These are phyloP conservation scores for Drosophila paucipuncta DNA, from an alignment of 2,888 invertebrate species.

Conservation along the genomic window DNA sequence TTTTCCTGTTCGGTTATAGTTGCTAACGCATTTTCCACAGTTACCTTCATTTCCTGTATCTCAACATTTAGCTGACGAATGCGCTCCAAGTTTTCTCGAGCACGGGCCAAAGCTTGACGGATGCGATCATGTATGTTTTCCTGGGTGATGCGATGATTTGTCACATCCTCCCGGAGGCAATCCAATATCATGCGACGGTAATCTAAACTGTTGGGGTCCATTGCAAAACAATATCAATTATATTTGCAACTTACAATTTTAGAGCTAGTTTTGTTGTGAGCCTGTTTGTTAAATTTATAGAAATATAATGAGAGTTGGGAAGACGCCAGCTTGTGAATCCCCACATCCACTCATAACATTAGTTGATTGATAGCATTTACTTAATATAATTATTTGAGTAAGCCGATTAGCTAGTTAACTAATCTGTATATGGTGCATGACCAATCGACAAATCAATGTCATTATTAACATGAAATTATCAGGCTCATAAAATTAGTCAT, in stretches of 20 bases:
- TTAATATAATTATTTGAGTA: slow-evolving; percentile 46
- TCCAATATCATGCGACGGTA: slow-evolving; percentile 30
- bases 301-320: not conserved
- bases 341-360: not conserved
- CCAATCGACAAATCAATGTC: slow-evolving; percentile 52
- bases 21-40: slow-evolving; percentile 24
- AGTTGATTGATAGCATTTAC: slow-evolving; percentile 45
- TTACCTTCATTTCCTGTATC: slow-evolving; percentile 34
- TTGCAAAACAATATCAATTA: slow-evolving; percentile 6
- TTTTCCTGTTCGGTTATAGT: not conserved
- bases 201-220: slow-evolving; percentile 35
- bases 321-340: slow-evolving; percentile 22
- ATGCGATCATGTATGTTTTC: slow-evolving; percentile 34
- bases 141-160: slow-evolving; percentile 50
- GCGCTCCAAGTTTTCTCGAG: slow-evolving; percentile 28
- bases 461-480: slow-evolving; percentile 48
- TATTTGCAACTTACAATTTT: slow-evolving; percentile 2
- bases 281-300: not conserved
- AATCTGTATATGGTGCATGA: slow-evolving; percentile 25
- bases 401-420: slow-evolving; percentile 55
- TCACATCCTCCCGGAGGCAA: slow-evolving; percentile 54
- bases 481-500: slow-evolving; percentile 35
- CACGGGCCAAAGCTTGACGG: slow-evolving; percentile 20
- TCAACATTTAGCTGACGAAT: slow-evolving; percentile 39
- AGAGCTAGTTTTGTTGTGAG: slow-evolving; percentile 1